Evolutionary conservation across 2,888 invertebrate species (phyloP), one percentile per base, ranked within the genome.

Genomic region (Caenorhabditis sp.): DNA sequence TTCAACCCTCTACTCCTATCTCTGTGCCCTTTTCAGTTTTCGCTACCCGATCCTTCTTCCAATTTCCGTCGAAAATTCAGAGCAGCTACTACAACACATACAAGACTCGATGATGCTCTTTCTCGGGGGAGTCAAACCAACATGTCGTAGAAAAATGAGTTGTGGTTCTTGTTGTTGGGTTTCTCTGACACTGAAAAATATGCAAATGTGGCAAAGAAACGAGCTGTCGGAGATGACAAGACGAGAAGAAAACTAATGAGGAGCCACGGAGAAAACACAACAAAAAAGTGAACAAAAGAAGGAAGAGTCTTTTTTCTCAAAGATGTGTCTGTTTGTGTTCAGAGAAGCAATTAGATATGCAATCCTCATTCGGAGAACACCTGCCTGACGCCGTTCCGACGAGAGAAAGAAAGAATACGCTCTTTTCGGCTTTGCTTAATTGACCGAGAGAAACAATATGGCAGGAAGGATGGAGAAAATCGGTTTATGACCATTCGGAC

Each of bases 391-490:
- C 69, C 69, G 69, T 76, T 68, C 59, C 66, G 66, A 28, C 58
- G 44, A 41, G 31, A 24, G 47, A n/a, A n/a, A n/a, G n/a, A n/a
- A n/a, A n/a, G 19, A 77, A 70, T 77, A 77, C 54, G 59, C 19
- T 63, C 63, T 77, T 77, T 77, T 69, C 77, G 77, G 77, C 77
- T 77, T 77, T 77, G 77, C 77, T 77, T 77, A 77, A 77, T 77
- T 77, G 77, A 77, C 69, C 77, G 77, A 69, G 77, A 77, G 77
- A 77, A 77, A 77, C 77, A 77, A 77, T 77, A 77, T 77, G 77
- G 58, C 28, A 47, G 31, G 58, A 28, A 61, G 44, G 61, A 61
- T 31, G 69, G 19, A 51, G 79, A 51, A 79, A 79, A 79, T 79
- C 79, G 79, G 79, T 79, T 79, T 79, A 79, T 38, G 69, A 41